phyloP scores from a whole-genome alignment of 2,888 invertebrate genomes.

The Amphipyra berbera region DNA sequence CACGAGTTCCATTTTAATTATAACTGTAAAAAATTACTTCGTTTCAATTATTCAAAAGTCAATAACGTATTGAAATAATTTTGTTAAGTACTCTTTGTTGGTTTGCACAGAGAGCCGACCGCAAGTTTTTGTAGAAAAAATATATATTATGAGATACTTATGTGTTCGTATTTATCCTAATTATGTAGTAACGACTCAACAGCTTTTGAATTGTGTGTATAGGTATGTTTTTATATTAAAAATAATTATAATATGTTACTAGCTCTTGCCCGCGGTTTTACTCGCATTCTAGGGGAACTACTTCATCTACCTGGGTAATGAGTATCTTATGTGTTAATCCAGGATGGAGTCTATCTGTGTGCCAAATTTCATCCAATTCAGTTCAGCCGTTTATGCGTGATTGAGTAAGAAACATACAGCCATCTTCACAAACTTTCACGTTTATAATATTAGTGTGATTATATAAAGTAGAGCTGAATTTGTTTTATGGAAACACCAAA shows the following conservation, averaged over 20 bases:
- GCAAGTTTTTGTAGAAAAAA: slow-evolving; percentile 44
- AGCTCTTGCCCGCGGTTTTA: no score
- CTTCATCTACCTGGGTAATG: no score
- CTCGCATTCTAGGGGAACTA: no score
- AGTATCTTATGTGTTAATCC: no score
- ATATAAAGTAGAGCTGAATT: no score
- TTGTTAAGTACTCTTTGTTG: slow-evolving; percentile 46
- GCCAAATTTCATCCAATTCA: no score
- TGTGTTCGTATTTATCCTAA: slow-evolving; percentile 46
- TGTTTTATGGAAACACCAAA: neutral
- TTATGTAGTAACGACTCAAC: slow-evolving; percentile 47
- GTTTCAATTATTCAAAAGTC: slow-evolving; percentile 56
- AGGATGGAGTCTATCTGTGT: no score
- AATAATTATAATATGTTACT: no score
- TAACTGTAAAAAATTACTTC: slow-evolving; percentile 34
- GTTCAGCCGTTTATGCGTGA: no score
- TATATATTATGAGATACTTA: slow-evolving; percentile 40
- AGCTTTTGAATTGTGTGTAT: slow-evolving; percentile 21
- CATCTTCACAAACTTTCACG: no score
- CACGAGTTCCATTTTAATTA: slow-evolving; percentile 49
- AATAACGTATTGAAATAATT: slow-evolving; percentile 57
- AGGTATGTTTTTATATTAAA: slow-evolving; percentile 13
- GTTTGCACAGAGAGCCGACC: slow-evolving; percentile 51
- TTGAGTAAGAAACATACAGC: no score
- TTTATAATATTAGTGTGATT: no score